These are phyloP conservation scores for Sialia sialis DNA, from an alignment of 2,113 vertebrate genomes.

Conservation along the genomic window DNA sequence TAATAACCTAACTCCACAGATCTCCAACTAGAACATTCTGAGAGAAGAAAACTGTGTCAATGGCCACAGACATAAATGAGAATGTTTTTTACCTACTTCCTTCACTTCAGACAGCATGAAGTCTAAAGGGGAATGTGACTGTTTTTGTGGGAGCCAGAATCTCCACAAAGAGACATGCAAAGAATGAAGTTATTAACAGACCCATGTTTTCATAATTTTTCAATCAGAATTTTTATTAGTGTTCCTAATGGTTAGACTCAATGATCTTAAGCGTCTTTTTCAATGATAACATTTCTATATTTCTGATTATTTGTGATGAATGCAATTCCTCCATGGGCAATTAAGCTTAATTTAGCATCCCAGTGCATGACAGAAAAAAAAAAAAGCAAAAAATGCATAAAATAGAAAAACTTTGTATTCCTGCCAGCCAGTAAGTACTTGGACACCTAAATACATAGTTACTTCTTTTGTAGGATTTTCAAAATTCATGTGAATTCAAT, in stretches of 20 bases:
- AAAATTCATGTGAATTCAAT: neutral
- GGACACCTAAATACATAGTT: neutral
- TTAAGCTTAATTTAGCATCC: neutral
- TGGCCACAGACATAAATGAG: neutral
- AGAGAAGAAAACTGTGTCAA: neutral
- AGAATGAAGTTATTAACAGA: neutral
- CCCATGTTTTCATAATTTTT: neutral
- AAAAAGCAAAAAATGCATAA: rapidly evolving
- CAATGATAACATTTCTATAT: neutral
- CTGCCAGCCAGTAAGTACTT: neutral
- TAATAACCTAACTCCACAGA: neutral
- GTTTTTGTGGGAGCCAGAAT: neutral
- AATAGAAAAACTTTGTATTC: neutral
- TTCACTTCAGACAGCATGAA: neutral
- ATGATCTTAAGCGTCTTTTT: neutral
- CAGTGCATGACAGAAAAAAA: neutral
- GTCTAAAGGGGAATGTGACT: neutral
- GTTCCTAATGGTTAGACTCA: neutral
- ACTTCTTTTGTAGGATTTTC: neutral
- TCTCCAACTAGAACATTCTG: neutral
- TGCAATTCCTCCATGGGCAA: neutral
- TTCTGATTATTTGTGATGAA: neutral
- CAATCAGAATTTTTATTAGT: neutral
- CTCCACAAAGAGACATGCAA: neutral
- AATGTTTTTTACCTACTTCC: neutral